phyloP scores from a whole-genome alignment of 2,113 vertebrate species.

The Lepus europaeus region DNA sequence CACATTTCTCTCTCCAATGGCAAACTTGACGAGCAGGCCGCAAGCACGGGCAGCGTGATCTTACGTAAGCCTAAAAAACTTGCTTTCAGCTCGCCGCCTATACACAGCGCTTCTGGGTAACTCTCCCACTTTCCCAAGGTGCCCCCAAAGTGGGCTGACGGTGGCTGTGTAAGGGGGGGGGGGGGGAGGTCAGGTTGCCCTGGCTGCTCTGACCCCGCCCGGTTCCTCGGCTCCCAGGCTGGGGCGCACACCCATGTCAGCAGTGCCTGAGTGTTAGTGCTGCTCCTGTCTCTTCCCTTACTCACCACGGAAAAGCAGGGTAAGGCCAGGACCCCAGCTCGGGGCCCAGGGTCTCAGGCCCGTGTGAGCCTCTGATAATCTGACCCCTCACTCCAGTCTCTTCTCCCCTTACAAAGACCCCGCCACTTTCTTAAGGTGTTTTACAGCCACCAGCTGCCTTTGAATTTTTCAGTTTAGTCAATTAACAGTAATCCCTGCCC shows the following conservation, averaged over 20 bases:
- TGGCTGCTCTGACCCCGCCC: too few relatives aligned
- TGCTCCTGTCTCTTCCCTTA: too few relatives aligned
- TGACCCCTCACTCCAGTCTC: neutral
- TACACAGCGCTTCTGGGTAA: neutral
- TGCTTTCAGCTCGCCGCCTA: neutral
- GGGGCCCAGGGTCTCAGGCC: neutral
- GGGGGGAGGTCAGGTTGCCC: too few relatives aligned
- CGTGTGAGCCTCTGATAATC: rapidly evolving
- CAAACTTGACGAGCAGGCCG: neutral
- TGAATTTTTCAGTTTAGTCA: neutral
- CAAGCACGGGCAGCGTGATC: neutral
- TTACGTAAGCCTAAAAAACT: neutral
- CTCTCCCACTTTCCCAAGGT: neutral
- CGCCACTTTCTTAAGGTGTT: neutral
- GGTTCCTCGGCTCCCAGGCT: too few relatives aligned
- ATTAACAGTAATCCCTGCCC: neutral
- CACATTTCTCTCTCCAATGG: neutral
- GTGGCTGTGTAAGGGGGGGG: neutral
- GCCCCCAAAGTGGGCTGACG: neutral
- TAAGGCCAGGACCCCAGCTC: too few relatives aligned
- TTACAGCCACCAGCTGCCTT: neutral
- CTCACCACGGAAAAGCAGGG: too few relatives aligned
- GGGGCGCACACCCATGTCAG: too few relatives aligned
- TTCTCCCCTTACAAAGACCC: neutral
- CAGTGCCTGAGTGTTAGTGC: too few relatives aligned